Evolutionary conservation across 2,797 vertebrate genomes (phyloP).

Genomic region (Gymnothorax javanicus): DNA sequence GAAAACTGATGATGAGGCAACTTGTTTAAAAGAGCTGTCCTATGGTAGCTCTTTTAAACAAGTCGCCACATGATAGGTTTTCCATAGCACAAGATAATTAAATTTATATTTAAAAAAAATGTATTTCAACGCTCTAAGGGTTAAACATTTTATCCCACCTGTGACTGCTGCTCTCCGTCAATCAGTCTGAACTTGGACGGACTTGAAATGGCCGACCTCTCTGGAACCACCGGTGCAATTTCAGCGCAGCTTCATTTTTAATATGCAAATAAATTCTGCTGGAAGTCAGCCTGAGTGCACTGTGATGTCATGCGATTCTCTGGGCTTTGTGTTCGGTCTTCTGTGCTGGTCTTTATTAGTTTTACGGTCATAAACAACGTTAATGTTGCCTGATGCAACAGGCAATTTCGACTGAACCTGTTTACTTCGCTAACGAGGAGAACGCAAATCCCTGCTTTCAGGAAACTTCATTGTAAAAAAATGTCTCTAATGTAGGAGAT

Average conservation of each 20-base stretch:
- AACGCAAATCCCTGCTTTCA: neutral
- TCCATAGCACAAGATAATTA: too few relatives aligned
- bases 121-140: too few relatives aligned
- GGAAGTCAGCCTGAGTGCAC: neutral
- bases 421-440: neutral
- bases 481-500: too few relatives aligned
- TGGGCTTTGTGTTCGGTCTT: neutral
- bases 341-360: neutral
- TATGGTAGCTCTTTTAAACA: too few relatives aligned
- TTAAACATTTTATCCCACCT: neutral
- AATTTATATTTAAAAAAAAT: too few relatives aligned
- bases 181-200: neutral
- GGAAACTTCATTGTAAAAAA: too few relatives aligned
- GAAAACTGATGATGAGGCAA: too few relatives aligned
- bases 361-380: neutral
- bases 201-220: neutral
- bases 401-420: neutral
- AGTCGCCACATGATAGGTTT: too few relatives aligned
- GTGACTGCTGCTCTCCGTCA: constrained; percentile 4
- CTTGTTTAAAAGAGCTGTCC: too few relatives aligned
- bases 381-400: constrained; percentile 17
- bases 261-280: constrained; percentile 18
- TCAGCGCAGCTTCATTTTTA: constrained; percentile 21
- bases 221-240: constrained; percentile 5
- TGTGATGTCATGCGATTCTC: constrained; percentile 15